Base-by-base conservation (phyloP, 2,888 invertebrate species). In the Trichacis sp. region DNA sequence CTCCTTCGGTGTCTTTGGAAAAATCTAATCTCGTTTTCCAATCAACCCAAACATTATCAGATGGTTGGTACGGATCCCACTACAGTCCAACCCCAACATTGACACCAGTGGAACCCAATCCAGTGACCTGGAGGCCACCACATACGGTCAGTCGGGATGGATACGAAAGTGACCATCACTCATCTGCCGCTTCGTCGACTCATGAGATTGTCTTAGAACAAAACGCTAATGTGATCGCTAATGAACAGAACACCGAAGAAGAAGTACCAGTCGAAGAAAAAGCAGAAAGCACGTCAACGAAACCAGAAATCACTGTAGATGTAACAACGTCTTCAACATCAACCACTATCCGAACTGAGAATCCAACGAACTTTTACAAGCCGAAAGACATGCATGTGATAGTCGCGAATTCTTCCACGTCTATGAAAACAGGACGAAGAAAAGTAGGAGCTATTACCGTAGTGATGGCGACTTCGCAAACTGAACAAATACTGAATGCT, bases 1-100 rank as follows among this genome's bases (percentile, higher is more conserved):
- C 78, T 0, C 69, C 82, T 1, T 73, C 81, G 14, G 85, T 88
- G 1, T 89, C 88, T 30, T 81, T 90, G 6, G 89, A 90, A 79
- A 88, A 89, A 78, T 86, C 90, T 1, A 90, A 90, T 77, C 84
- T 91, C 56, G 87, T 91, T 53, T 90, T 89, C 73, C 90, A 91
- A 70, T 88, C 90, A 8, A 90, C 77, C 1, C 76, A 79, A 17
- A 75, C 77, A 0, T 43, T 77, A 1, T 69, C 75, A 1, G 75
- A 72, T 2, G 73, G 74, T 1, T 78, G 79, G 78, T 54, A 72
- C 1, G 73, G 52, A 0, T 62, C 53, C 20, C 68, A 68, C 50
- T 8, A 17, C 12, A 64, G 64, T n/a, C 65, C 71, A 0, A 53
- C 61, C 0, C 54, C 65, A 14, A 52, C 63, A 1, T 59, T 73